Conservation (phyloP, 37 sponge, comb jelly and placozoan genomes). For the Ephydatia muelleri region DNA sequence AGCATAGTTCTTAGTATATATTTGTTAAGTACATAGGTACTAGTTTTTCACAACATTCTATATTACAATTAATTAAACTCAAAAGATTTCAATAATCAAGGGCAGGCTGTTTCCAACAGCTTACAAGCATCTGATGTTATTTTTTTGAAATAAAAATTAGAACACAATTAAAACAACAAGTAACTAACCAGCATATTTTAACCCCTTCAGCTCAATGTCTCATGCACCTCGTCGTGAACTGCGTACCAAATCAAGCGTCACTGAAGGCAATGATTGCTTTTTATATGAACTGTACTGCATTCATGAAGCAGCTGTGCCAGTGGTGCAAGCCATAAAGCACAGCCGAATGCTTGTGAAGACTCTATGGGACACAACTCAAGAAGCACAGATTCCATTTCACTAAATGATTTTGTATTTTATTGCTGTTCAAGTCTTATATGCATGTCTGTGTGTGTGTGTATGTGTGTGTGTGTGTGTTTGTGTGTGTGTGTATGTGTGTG, state of each 20-base stretch:
- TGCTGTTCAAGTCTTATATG: not conserved
- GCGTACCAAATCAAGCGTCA: not conserved
- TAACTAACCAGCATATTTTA: not conserved
- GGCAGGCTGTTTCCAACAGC: too few relatives aligned
- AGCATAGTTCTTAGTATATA: too few relatives aligned
- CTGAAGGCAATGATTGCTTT: not conserved
- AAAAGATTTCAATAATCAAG: too few relatives aligned
- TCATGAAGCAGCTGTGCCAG: not conserved
- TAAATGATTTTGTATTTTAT: not conserved
- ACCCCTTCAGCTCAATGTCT: not conserved
- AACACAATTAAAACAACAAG: too few relatives aligned
- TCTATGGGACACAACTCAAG: not conserved
- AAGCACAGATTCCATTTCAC: not conserved
- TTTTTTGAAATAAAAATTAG: too few relatives aligned
- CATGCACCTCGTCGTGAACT: not conserved
- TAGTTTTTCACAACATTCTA: too few relatives aligned
- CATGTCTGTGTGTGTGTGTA: not conserved
- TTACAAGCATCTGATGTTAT: too few relatives aligned
- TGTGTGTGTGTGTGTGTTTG: too few relatives aligned
- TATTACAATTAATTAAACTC: too few relatives aligned
- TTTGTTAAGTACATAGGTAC: too few relatives aligned
- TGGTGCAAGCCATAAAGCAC: not conserved
- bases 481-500: too few relatives aligned
- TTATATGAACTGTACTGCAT: not conserved
- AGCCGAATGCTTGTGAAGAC: not conserved